Evolutionary conservation across 1,140 invertebrate species (phyloP).

Genomic region (Lasaia peninsularis): DNA sequence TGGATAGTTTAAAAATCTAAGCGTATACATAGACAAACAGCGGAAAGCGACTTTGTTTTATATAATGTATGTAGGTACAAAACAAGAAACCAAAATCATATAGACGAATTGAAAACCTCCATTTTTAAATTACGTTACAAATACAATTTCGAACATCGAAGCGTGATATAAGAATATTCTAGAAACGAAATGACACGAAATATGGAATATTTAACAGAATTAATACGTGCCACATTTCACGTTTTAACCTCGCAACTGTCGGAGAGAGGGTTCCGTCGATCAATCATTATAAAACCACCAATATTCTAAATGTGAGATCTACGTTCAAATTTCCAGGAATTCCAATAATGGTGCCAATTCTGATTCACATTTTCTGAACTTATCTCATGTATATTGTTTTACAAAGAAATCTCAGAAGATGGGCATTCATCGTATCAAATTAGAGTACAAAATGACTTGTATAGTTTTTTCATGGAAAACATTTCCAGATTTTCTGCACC

Average conservation of each 20-base stretch:
- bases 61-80: too few relatives aligned
- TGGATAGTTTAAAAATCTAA: too few relatives aligned
- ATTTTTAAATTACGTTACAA: too few relatives aligned
- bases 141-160: not conserved
- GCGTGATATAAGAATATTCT: not conserved
- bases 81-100: too few relatives aligned
- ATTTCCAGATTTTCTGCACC: too few relatives aligned
- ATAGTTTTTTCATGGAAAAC: too few relatives aligned
- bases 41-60: too few relatives aligned
- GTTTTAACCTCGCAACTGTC: not conserved
- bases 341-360: not conserved
- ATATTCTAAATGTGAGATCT: slow-evolving; percentile 5
- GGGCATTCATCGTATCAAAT: too few relatives aligned
- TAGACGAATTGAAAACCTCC: too few relatives aligned
- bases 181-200: not conserved
- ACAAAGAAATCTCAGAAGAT: too few relatives aligned
- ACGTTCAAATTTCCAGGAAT: not conserved
- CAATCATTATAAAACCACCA: slow-evolving; percentile 6
- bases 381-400: not conserved
- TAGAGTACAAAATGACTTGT: too few relatives aligned
- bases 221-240: slow-evolving; percentile 7
- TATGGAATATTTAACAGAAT: not conserved
- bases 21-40: too few relatives aligned
- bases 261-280: not conserved
- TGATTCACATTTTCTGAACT: not conserved